Base-by-base conservation (phyloP, 1,140 invertebrate species). In the Brachionus rotundiformis region DNA sequence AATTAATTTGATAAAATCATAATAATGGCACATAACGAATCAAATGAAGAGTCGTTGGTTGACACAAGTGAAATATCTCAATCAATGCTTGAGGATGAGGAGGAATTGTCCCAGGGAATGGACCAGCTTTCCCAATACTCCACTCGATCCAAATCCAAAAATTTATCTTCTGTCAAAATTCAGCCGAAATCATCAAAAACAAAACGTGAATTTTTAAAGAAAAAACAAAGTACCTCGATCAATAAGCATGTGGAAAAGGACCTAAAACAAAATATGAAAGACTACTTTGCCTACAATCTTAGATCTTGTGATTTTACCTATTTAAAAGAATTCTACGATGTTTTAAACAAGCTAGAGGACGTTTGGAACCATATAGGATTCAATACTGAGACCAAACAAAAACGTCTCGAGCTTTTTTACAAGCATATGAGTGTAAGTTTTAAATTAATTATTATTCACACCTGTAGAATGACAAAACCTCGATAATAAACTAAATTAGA, bases 261-360 rank as follows among this genome's bases (percentile, higher is more conserved):
- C 11, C 11, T 73, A 25, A 73, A 25, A 44, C 39, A 44, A 73
- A 73, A 73, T 73, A 73, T 73, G 39, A 73, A 73, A 27, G 68
- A 73, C 25, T 73, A 73, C 44, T 73, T 73, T 44, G 68, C 36
- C 7, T 73, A 73, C 25, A 44, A 73, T 25, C 25, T 73, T 0
- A 29, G 39, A 44, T n/a, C 68, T 8, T 44, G 23, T 47, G 68
- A 73, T 73, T 73, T 73, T 10, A 25, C 36, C 6, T 73, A 11
- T 41, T 44, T 73, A 41, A 73, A 73, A 73, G 36, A 41, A n/a
- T 16, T 73, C 4, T 73, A 73, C 16, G 23, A 44, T 13, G 2
- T 25, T 10, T 41, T 73, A 8, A 41, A 41, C 41, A 73, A 73
- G 44, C 23, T 73, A 11, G 39, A 73, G 27, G 68, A 73, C 6